Percentiles rank a stretch among this genome's conserved stretches.
These are phyloP conservation scores for Nymphalis polychloros DNA, from an alignment of 2,888 invertebrate genomes.

Conservation along the genomic window DNA sequence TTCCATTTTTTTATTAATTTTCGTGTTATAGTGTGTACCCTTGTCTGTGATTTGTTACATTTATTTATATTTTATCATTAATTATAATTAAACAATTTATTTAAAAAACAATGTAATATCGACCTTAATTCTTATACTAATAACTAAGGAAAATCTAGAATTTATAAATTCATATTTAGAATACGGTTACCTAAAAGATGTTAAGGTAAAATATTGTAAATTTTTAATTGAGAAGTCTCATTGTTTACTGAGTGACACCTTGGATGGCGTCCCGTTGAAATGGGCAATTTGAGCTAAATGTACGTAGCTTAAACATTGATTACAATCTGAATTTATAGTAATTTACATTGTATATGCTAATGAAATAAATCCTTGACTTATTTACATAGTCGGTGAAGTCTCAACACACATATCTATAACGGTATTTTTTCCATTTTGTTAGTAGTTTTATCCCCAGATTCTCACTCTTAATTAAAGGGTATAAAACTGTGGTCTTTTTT, in stretches of 20 bases:
- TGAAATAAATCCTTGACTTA: background rate
- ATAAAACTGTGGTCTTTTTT: no score
- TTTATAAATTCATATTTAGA: background rate
- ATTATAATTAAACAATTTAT: no score
- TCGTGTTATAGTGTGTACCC: background rate
- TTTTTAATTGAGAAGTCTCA: constrained; percentile 1
- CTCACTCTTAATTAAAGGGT: no score
- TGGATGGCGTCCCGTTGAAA: constrained; percentile 1
- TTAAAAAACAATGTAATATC: background rate
- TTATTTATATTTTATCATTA: background rate
- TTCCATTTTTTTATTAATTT: background rate
- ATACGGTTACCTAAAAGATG: background rate
- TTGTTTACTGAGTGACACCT: constrained; percentile 1
- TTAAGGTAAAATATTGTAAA: background rate
- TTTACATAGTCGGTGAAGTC: no score
- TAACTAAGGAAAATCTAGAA: no score
- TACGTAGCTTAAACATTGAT: background rate
- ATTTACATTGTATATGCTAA: background rate
- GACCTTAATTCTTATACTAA: background rate
- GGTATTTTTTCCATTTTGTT: no score
- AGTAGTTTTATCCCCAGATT: no score
- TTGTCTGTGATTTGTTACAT: no score
- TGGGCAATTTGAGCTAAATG: constrained; percentile 1
- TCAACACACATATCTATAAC: no score
- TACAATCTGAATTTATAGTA: background rate